A percentile compares a stretch with the other conserved stretches of the same genome.
These are phyloP conservation scores for Stichopus chloronotus DNA, from an alignment of 35 echinoderm and acorn worm genomes.

Conservation along the genomic window DNA sequence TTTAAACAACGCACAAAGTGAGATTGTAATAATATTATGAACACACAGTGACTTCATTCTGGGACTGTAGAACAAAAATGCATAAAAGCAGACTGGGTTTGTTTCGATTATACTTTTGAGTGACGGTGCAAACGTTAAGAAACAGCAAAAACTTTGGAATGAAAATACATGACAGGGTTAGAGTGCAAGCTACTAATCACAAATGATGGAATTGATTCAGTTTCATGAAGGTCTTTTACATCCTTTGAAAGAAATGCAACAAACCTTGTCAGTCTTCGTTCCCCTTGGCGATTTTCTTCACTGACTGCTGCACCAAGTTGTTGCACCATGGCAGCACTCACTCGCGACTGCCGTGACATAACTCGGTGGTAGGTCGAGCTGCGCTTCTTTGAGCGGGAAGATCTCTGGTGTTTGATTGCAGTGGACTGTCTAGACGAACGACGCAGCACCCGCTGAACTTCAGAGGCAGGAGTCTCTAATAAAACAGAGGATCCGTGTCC, in stretches of 20 bases:
- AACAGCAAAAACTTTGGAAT: too few relatives aligned
- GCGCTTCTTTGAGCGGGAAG: constrained; percentile 31
- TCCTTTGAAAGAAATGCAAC: not conserved
- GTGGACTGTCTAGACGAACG: constrained; percentile 4
- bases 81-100: too few relatives aligned
- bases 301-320: not conserved
- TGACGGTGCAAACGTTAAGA: too few relatives aligned
- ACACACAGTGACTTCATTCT: too few relatives aligned
- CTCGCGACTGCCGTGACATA: not conserved
- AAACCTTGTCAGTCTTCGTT: not conserved
- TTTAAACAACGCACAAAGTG: too few relatives aligned
- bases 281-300: not conserved
- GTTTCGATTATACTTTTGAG: too few relatives aligned
- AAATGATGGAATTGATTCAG: too few relatives aligned
- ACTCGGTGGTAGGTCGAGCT: constrained; percentile 19
- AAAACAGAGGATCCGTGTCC: not conserved
- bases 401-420: not conserved
- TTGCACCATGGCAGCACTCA: not conserved
- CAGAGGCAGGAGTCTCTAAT: not conserved
- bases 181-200: too few relatives aligned
- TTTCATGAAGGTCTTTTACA: too few relatives aligned
- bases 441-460: not conserved
- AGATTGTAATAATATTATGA: too few relatives aligned
- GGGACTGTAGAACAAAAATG: too few relatives aligned
- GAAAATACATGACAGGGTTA: too few relatives aligned